Base-by-base conservation (phyloP, 2,888 invertebrate species). In the Eristalis intricaria region DNA sequence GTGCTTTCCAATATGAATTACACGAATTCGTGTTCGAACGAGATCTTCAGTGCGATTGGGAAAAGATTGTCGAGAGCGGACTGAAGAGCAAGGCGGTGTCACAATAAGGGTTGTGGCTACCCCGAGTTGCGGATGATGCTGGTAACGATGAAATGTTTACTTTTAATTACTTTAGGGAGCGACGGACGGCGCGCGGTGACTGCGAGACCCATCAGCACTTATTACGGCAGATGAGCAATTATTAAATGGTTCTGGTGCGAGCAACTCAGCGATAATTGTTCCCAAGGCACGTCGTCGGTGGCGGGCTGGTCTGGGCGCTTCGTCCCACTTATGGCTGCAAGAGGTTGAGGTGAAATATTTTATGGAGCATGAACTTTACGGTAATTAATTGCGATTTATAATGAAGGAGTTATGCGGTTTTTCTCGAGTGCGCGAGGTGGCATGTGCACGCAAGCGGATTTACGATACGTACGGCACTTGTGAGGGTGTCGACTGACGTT, bases 1-100 rank as follows among this genome's bases (percentile, higher is more conserved):
- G 82, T 76, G 82, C 82, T 82, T 82, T 82, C 76, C 82, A 82
- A 82, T 82, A 82, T 66, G 71, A 82, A 50, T 76, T 76, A 76
- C 76, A 74, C 26, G 64, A 26, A 26, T 56, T 32, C 50, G 43
- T 50, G 70, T 70, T 65, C 65, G 58, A 65, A 64, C 29, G 32
- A 75, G 69, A 61, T 64, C 60, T 29, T 60, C 26, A 15, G 22
- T 29, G 35, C 66, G 50, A 61, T 61, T 64, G 26, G 26, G 26
- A 13, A n/a, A 70, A 7, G 50, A 32, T 64, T 32, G 35, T 15
- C 10, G 63, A 50, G 19, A 23, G 32, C 4, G 7, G 22, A 13
- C 4, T 32, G 22, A n/a, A 8, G 5, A 1, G 3, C 5, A 4
- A 66, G 4, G 29, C 29, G 0, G 29, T 29, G 29, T 29, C 29